Percentiles rank a stretch among this genome's conserved stretches.
Conservation (phyloP, 2,797 vertebrate genomes). For the Sarcoramphus papa region DNA sequence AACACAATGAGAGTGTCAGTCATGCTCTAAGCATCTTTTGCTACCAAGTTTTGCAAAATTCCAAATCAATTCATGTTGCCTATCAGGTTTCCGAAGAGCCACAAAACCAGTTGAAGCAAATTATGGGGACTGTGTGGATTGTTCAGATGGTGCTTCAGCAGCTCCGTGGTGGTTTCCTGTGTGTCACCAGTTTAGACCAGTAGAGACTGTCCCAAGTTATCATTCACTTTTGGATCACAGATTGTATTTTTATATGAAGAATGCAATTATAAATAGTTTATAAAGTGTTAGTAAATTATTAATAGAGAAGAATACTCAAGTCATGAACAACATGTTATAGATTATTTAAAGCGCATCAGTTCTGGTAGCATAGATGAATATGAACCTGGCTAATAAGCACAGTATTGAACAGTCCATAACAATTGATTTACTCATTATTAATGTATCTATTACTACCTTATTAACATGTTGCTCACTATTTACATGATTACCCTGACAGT, state of each 20-base stretch:
- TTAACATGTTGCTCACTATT: slow-evolving; percentile 13
- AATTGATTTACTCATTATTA: slow-evolving; percentile 21
- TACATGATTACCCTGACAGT: background rate
- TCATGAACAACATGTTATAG: slow-evolving; percentile 50
- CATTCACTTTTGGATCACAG: slow-evolving; percentile 25
- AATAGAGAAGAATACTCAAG: slow-evolving; percentile 27
- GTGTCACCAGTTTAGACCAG: background rate
- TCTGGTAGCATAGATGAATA: background rate
- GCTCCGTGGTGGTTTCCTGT: background rate
- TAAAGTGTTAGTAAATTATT: slow-evolving; percentile 52
- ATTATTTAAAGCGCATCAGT: slow-evolving; percentile 49
- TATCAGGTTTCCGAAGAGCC: background rate
- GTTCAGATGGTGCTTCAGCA: background rate
- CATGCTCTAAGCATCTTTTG: background rate
- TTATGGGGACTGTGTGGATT: background rate
- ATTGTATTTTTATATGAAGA: slow-evolving; percentile 21
- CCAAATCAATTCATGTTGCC: background rate
- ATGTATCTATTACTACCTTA: slow-evolving; percentile 21
- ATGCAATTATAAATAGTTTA: slow-evolving; percentile 55
- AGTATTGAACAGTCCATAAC: background rate
- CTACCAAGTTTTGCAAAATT: background rate
- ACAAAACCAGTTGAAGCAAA: background rate
- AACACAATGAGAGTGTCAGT: background rate
- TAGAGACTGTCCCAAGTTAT: background rate
- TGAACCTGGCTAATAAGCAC: slow-evolving; percentile 4